These are phyloP conservation scores for Harlomillsia oculata DNA, from an alignment of 1,140 invertebrate genomes.

Conservation along the genomic window DNA sequence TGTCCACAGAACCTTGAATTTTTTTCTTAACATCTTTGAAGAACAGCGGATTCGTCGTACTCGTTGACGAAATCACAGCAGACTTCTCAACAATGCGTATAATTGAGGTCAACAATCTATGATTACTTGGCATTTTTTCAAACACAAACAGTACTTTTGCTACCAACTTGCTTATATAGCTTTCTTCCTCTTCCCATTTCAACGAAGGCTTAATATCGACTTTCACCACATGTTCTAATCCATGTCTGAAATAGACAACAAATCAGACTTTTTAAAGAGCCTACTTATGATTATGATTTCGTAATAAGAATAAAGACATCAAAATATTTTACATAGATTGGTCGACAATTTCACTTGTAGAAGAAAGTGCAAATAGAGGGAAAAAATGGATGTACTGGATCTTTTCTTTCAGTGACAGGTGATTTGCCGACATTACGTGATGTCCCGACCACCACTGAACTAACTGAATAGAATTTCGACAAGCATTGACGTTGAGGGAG, in stretches of 20 bases:
- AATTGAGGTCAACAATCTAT: conserved; percentile 1
- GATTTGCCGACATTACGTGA: not conserved
- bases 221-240: not conserved
- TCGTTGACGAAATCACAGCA: too few species aligned
- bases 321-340: conserved; percentile 11
- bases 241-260: conserved; percentile 2
- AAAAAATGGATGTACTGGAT: conserved; percentile 19
- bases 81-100: too few species aligned
- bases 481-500: conserved; percentile 11
- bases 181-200: conserved; percentile 24
- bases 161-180: conserved; percentile 8
- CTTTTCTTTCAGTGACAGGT: conserved; percentile 25
- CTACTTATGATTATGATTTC: not conserved
- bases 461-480: conserved; percentile 14
- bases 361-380: conserved; percentile 20
- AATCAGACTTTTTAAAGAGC: not conserved
- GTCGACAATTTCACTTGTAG: conserved; percentile 2
- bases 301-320: conserved; percentile 3
- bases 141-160: conserved; percentile 8
- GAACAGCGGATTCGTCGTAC: too few species aligned
- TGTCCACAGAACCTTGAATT: too few species aligned
- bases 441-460: conserved; percentile 25
- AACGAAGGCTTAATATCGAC: not conserved
- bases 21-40: too few species aligned
- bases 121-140: conserved; percentile 9